Evolutionary conservation across 2,888 invertebrate species (phyloP).

Genomic region (Argyresthia albistria): DNA sequence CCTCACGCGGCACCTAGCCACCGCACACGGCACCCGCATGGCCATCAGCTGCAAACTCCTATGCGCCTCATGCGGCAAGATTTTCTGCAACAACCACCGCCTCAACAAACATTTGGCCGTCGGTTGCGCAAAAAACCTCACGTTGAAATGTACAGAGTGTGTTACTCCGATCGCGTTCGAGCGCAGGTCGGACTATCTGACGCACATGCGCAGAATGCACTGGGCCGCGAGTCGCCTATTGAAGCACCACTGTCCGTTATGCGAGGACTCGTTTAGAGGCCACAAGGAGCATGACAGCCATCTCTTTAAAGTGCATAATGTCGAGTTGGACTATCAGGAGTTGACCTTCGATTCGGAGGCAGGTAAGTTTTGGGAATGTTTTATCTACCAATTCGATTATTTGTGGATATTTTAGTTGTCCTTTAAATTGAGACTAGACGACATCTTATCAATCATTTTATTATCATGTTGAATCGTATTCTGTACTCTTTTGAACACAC

Average conservation of each 20-base stretch:
- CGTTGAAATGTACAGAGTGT: neutral
- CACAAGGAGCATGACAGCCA: neutral
- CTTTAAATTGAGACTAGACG: too few species aligned
- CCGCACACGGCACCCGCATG: neutral
- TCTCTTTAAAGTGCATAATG: neutral
- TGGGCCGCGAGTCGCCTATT: constrained; percentile 1
- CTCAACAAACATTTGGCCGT: constrained; percentile 7
- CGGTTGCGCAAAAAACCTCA: neutral
- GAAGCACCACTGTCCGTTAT: neutral
- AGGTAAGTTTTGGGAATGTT: constrained; percentile 1
- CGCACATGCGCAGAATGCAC: constrained; percentile 5
- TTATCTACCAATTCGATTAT: too few species aligned
- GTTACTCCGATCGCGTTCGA: neutral
- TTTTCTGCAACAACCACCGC: constrained; percentile 1
- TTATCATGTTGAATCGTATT: too few species aligned
- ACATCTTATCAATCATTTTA: too few species aligned
- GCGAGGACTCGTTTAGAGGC: neutral
- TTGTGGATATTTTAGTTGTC: too few species aligned
- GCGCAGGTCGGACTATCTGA: neutral
- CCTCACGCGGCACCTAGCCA: neutral
- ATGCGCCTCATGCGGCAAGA: constrained; percentile 7
- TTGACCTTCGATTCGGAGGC: constrained; percentile 4
- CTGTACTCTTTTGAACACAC: too few species aligned
- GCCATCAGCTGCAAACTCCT: neutral
- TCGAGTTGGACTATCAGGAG: constrained; percentile 6